Evolutionary conservation across 2,888 invertebrate genomes (phyloP).

Genomic region (Morpho achilles): DNA sequence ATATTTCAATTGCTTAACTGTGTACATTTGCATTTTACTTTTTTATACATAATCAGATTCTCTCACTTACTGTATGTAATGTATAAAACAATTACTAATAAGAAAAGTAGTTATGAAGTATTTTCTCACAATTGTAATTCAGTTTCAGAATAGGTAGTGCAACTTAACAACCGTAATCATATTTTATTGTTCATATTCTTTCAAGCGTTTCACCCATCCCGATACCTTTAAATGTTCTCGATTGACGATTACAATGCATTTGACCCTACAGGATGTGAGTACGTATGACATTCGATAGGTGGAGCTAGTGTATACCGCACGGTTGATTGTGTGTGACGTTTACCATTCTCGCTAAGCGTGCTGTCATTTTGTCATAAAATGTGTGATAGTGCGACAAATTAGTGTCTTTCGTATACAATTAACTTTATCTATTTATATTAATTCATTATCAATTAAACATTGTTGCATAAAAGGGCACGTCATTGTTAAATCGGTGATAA

Average conservation of each 20-base stretch:
- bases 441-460: slow-evolving; percentile 33
- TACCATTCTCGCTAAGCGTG: slow-evolving; percentile 49
- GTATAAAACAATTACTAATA: too few species aligned
- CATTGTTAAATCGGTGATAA: slow-evolving; percentile 54
- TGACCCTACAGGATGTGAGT: slow-evolving; percentile 60
- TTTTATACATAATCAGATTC: too few species aligned
- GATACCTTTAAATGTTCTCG: slow-evolving; percentile 24
- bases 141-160: slow-evolving; percentile 40
- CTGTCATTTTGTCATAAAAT: slow-evolving; percentile 43
- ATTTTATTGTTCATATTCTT: slow-evolving; percentile 47
- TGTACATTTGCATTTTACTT: too few species aligned
- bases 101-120: background rate
- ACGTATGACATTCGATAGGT: slow-evolving; percentile 55
- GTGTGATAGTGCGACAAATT: slow-evolving; percentile 49
- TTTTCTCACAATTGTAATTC: slow-evolving; percentile 41
- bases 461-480: slow-evolving; percentile 38
- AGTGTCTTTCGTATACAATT: slow-evolving; percentile 33
- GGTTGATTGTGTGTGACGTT: slow-evolving; percentile 63
- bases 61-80: too few species aligned
- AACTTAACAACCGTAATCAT: slow-evolving; percentile 52
- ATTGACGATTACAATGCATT: slow-evolving; percentile 8
- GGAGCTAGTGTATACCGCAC: slow-evolving; percentile 58
- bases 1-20: too few species aligned
- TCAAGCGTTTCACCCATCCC: slow-evolving; percentile 64
- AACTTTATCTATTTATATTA: slow-evolving; percentile 34